Percentiles rank a stretch among this genome's conserved stretches.
Conservation (phyloP, 2,797 vertebrate genomes). For the Typhlichthys subterraneus region DNA sequence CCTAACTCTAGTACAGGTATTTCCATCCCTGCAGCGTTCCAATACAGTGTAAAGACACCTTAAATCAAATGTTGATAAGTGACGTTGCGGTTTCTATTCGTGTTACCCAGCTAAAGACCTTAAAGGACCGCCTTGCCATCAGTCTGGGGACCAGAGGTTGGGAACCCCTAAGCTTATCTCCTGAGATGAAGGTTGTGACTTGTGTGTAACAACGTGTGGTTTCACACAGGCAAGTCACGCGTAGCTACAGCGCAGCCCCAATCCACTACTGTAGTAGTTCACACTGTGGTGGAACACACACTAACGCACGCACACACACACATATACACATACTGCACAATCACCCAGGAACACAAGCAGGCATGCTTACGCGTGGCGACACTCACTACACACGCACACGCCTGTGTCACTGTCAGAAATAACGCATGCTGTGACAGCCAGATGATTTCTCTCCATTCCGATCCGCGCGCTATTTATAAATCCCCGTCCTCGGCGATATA, state of each 20-base stretch:
- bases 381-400: not conserved
- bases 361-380: not conserved
- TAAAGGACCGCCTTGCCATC: not conserved
- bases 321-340: not conserved
- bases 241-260: constrained; percentile 30
- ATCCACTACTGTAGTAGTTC: constrained; percentile 38
- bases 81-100: constrained; percentile 13
- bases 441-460: not conserved
- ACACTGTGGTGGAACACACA: constrained; percentile 17
- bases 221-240: constrained; percentile 39
- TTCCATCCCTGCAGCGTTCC: too few relatives aligned
- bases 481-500: too few relatives aligned
- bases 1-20: too few relatives aligned
- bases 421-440: not conserved
- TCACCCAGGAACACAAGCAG: not conserved
- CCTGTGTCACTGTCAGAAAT: not conserved
- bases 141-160: constrained; percentile 25
- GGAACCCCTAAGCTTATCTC: constrained; percentile 15
- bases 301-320: constrained; percentile 9
- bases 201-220: not conserved
- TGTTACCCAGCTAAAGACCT: constrained; percentile 15
- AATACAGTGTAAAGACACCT: constrained; percentile 35
- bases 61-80: constrained; percentile 27
- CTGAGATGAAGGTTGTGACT: too few relatives aligned
- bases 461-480: not conserved